A percentile compares a stretch with the other conserved stretches of the same genome.
Evolutionary conservation across 2,797 vertebrate genomes (phyloP).

Genomic region (Siniperca undulata): DNA sequence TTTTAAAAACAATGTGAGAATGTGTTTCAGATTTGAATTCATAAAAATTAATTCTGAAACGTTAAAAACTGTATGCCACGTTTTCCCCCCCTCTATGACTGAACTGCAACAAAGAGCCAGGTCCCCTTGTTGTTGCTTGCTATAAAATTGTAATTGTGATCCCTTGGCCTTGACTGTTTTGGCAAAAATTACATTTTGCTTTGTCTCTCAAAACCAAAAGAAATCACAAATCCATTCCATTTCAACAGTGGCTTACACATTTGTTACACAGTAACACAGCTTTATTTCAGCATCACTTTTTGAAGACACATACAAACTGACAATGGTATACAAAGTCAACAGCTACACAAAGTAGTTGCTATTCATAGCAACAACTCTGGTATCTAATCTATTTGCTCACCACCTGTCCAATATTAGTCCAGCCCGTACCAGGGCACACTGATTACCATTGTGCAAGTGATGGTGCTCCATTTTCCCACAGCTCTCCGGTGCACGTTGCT

Average conservation of each 20-base stretch:
- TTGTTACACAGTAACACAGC: conserved; percentile 59
- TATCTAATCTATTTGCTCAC: conserved; percentile 22
- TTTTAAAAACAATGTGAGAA: background rate
- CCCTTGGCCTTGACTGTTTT: background rate
- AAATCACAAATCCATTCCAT: conserved; percentile 4
- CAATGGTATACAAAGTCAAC: conserved; percentile 13
- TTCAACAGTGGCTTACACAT: conserved; percentile 49
- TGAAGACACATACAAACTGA: conserved; percentile 36
- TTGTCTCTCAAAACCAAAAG: background rate
- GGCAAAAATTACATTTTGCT: background rate
- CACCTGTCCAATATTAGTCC: conserved; percentile 37
- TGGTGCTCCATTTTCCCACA: background rate
- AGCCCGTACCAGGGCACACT: conserved; percentile 6
- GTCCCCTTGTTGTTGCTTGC: background rate
- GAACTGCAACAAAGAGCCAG: background rate
- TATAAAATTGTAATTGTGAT: background rate
- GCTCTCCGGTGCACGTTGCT: conserved; percentile 1
- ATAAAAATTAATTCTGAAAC: background rate
- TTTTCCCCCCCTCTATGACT: background rate
- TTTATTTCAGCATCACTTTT: conserved; percentile 33
- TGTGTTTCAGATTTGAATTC: background rate
- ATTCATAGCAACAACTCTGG: conserved; percentile 18
- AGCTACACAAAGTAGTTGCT: conserved; percentile 20
- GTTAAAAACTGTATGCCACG: background rate
- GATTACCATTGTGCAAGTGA: conserved; percentile 7